Base-by-base conservation (phyloP, 2,113 vertebrate species). In the Echinops telfairi region DNA sequence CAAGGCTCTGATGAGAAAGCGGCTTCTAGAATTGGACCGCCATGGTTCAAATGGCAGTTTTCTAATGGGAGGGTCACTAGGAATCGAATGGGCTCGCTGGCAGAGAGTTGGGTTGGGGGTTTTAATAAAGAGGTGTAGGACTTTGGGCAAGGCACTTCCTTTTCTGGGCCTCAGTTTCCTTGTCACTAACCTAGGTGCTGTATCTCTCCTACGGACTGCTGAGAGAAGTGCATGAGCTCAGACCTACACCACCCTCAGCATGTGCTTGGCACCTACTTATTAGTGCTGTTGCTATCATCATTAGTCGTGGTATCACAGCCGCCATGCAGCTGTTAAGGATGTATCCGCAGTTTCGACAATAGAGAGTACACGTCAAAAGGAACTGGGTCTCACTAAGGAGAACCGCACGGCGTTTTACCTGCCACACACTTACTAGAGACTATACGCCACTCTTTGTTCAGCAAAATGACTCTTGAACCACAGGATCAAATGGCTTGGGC, bases 391-490 rank as follows among this genome's bases (percentile, higher is more conserved):
- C 83, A 19, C 15, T 14, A 4, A 5, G 47, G 36, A 83, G 57
- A 89, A 66, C 20, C 79, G 62, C 77, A 94, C 68, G 84, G 95
- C 14, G 95, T 38, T 6, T 43, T 95, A 77, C 86, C 75, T 90
- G 58, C 90, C 93, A 88, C 86, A 87, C 6, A 70, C 27, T 7
- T 40, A 58, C 29, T 47, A 80, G 78, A 93, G 60, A 77, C 9
- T 2, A 27, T 43, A 57, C 25, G 15, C 88, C 76, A 62, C 19
- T 90, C 77, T 79, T 89, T 90, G 47, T 92, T 91, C 64, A 84
- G 85, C 78, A 83, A 86, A 95, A 94, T 81, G 84, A 85, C 81
- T 93, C 92, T 95, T 87, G 83, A 95, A 93, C 27, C 92, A 92
- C 86, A 76, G 83, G 89, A 83, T 25, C 53, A 95, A 95, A 95